Conservation (phyloP, 2,797 vertebrate species). For the Peromyscus aztecus region DNA sequence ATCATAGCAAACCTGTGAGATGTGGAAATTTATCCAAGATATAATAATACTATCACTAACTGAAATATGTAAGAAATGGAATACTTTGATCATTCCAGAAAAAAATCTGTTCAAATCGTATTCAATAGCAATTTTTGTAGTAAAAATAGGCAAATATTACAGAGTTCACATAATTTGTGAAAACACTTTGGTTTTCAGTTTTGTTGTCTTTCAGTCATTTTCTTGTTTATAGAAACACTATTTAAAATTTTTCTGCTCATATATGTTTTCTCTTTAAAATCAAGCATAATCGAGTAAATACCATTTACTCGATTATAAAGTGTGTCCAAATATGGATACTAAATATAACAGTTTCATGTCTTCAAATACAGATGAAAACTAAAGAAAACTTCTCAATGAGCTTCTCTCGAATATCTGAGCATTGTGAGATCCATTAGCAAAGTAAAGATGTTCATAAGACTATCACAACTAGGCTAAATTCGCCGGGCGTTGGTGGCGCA, state of each 20-base stretch:
- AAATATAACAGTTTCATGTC: background rate
- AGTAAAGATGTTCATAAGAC: background rate
- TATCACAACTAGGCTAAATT: background rate
- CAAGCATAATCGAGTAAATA: background rate
- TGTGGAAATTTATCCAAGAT: background rate
- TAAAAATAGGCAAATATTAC: conserved; percentile 4
- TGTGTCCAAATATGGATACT: background rate
- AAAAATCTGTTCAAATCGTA: background rate
- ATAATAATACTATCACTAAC: background rate
- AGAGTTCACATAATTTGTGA: background rate
- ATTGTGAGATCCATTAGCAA: background rate
- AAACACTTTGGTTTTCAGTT: conserved; percentile 10
- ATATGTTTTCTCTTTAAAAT: background rate
- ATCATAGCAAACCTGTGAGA: background rate
- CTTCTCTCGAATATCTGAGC: background rate
- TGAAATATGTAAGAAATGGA: background rate
- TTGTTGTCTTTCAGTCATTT: background rate
- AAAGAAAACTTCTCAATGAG: background rate
- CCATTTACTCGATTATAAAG: background rate
- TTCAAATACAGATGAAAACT: conserved; percentile 7
- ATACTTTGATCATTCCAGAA: conserved; percentile 6
- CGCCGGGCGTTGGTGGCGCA: too few species aligned
- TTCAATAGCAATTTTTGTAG: background rate
- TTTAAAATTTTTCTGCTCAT: background rate
- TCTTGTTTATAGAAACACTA: background rate